These are phyloP conservation scores for Siniperca scherzeri DNA, from an alignment of 2,797 vertebrate genomes.

Conservation along the genomic window DNA sequence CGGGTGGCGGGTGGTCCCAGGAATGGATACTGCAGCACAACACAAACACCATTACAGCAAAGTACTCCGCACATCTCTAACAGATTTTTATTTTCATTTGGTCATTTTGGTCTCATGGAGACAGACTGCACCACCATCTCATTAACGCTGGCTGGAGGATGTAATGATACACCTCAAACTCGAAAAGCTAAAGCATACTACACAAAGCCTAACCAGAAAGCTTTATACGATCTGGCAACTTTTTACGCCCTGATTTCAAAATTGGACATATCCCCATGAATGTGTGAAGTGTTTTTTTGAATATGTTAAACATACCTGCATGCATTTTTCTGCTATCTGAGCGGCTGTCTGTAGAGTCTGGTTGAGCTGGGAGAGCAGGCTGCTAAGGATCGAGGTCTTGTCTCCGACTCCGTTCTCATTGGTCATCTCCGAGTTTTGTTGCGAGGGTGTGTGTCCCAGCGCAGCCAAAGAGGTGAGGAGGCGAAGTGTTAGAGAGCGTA, in stretches of 20 bases:
- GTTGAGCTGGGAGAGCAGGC: slow-evolving; percentile 90
- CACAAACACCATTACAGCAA: neutral
- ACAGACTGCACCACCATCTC: too few relatives aligned
- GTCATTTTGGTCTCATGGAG: too few relatives aligned
- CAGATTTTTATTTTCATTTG: too few relatives aligned
- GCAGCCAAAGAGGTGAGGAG: slow-evolving; percentile 89
- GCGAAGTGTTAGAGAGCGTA: slow-evolving; percentile 93
- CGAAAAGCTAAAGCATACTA: too few relatives aligned
- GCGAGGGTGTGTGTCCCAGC: slow-evolving; percentile 84
- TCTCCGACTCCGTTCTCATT: slow-evolving; percentile 93
- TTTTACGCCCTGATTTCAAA: neutral
- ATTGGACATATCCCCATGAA: neutral
- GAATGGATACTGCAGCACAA: slow-evolving; percentile 89
- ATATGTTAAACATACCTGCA: slow-evolving; percentile 54
- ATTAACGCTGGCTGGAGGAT: too few relatives aligned
- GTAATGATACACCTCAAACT: too few relatives aligned
- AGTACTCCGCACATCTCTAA: neutral
- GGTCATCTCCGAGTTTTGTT: slow-evolving; percentile 90
- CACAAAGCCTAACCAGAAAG: too few relatives aligned
- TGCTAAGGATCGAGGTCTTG: slow-evolving; percentile 84
- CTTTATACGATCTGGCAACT: too few relatives aligned
- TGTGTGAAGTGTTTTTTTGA: too few relatives aligned
- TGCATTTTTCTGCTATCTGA: slow-evolving; percentile 85
- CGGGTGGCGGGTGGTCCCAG: slow-evolving; percentile 94
- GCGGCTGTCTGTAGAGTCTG: slow-evolving; percentile 86